Evolutionary conservation across 2,888 invertebrate species (phyloP).

Genomic region (Pardosa pseudoannulata): DNA sequence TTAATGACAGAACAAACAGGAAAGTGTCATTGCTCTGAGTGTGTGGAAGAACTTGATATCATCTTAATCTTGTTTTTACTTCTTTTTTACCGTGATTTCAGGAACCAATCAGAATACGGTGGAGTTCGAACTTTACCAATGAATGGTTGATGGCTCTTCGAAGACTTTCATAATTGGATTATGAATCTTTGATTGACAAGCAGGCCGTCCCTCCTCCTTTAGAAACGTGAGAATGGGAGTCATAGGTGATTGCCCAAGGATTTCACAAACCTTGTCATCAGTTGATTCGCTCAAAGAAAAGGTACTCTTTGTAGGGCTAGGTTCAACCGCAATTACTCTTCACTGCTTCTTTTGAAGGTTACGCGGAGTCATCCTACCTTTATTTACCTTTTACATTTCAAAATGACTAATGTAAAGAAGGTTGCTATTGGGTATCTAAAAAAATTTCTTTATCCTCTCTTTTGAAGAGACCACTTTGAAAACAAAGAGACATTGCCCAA

Average conservation of each 20-base stretch:
- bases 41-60: slow-evolving; percentile 44
- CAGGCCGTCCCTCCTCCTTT: slow-evolving; percentile 26
- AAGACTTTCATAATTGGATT: slow-evolving; percentile 54
- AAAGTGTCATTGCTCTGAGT: slow-evolving; percentile 51
- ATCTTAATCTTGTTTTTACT: slow-evolving; percentile 25
- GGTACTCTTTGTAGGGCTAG: slow-evolving; percentile 27
- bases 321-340: slow-evolving; percentile 35
- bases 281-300: slow-evolving; percentile 33
- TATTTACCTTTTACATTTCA: slow-evolving; percentile 2
- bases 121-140: slow-evolving; percentile 33
- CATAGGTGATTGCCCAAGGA: slow-evolving; percentile 34
- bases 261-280: slow-evolving; percentile 37
- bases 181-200: slow-evolving; percentile 47
- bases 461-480: neutral
- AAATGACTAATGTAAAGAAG: slow-evolving; percentile 23
- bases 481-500: neutral
- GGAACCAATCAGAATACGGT: slow-evolving; percentile 36
- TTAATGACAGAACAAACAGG: slow-evolving; percentile 46
- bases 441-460: neutral
- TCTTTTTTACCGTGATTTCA: slow-evolving; percentile 24
- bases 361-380: slow-evolving; percentile 7
- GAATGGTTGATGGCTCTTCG: slow-evolving; percentile 57
- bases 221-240: slow-evolving; percentile 40
- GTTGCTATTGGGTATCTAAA: slow-evolving; percentile 28
- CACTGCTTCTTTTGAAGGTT: slow-evolving; percentile 17